phyloP scores from a whole-genome alignment of 37 sponge, comb jelly and placozoan species.

The Diacarnus erythraeanus region DNA sequence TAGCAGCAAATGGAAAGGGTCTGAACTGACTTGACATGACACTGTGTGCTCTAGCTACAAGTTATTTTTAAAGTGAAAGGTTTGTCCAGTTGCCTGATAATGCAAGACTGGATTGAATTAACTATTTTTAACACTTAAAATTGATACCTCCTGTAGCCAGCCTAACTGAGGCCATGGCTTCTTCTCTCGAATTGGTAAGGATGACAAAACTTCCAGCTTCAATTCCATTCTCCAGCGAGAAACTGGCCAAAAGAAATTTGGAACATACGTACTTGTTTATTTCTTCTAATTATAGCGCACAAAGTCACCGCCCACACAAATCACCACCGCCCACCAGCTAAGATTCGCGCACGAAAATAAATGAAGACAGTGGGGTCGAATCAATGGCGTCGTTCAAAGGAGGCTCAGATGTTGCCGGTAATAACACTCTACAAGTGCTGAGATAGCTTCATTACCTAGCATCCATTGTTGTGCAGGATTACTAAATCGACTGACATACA shows the following conservation, averaged over 20 bases:
- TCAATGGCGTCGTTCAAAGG: too few species aligned
- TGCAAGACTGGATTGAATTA: too few species aligned
- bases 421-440: too few species aligned
- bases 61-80: too few species aligned
- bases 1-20: too few species aligned
- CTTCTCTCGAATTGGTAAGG: slow-evolving; percentile 43
- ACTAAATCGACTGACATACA: slow-evolving; percentile 63
- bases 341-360: neutral
- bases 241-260: neutral
- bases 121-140: neutral
- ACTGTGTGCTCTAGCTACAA: too few species aligned
- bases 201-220: slow-evolving; percentile 28
- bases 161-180: slow-evolving; percentile 56
- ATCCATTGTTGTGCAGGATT: slow-evolving; percentile 41
- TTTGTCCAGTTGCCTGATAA: too few species aligned
- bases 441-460: too few species aligned
- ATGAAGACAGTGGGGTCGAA: too few species aligned
- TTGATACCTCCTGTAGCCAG: slow-evolving; percentile 53
- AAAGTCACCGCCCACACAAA: too few species aligned
- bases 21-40: too few species aligned
- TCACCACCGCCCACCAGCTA: neutral
- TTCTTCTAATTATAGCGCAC: slow-evolving; percentile 14
- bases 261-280: neutral
- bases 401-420: too few species aligned
- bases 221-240: slow-evolving; percentile 42